Percentiles rank a stretch among this genome's conserved stretches.
These are phyloP conservation scores for Epiperipatus broadwayi DNA, from an alignment of 2,888 invertebrate species.

Conservation along the genomic window DNA sequence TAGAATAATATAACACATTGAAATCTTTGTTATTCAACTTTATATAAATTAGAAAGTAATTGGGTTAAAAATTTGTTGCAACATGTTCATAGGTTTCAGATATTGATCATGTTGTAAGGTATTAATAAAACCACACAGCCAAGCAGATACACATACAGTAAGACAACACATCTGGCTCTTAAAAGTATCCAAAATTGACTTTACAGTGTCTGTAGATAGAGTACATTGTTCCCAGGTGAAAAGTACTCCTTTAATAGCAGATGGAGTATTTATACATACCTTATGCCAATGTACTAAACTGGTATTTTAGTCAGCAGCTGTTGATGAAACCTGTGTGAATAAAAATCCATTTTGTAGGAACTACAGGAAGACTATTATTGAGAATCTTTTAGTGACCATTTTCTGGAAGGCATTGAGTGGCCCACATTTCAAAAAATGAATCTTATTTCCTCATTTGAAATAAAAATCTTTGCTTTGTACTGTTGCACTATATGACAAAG, in stretches of 20 bases:
- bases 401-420: constrained; percentile 68
- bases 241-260: constrained; percentile 63
- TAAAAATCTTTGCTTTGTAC: constrained; percentile 63
- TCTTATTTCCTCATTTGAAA: constrained; percentile 37
- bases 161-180: constrained; percentile 68
- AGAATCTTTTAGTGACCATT: constrained; percentile 69
- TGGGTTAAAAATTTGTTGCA: constrained; percentile 57
- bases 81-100: constrained; percentile 66
- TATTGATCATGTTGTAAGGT: constrained; percentile 23
- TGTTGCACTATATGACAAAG: constrained; percentile 77
- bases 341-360: constrained; percentile 54
- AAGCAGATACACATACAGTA: constrained; percentile 74
- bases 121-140: constrained; percentile 75
- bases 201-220: constrained; percentile 55
- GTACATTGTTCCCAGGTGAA: constrained; percentile 83
- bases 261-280: constrained; percentile 65
- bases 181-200: constrained; percentile 66
- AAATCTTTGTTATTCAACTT: too few species aligned
- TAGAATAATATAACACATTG: too few species aligned
- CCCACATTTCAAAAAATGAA: constrained; percentile 84
- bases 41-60: too few species aligned
- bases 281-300: constrained; percentile 62
- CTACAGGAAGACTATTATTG: constrained; percentile 57
- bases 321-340: constrained; percentile 58
- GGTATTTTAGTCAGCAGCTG: constrained; percentile 51